Evolutionary conservation across 2,888 invertebrate species (phyloP), one percentile per base, ranked within the genome.

Genomic region (Polia nebulosa): DNA sequence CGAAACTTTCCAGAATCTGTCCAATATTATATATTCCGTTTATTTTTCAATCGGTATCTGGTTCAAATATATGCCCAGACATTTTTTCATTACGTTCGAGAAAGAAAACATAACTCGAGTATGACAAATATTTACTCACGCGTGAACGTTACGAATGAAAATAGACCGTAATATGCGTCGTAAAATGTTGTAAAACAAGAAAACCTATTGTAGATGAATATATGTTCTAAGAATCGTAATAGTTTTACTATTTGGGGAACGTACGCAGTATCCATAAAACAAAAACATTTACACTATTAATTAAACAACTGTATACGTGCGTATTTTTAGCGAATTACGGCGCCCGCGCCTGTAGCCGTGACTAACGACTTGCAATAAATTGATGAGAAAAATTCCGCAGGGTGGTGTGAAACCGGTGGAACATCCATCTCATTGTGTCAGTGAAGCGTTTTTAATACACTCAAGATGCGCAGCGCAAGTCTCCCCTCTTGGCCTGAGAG

Each of bases 391-490:
- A 74, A 76, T 45, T 41, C 51, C 34, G 27, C 49, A 32, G 64
- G 41, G 39, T 45, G 56, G 57, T 63, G 59, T 39, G 47, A 34
- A 68, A 41, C 34, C n/a, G 60, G n/a, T 34, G 57, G 62, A 63
- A 75, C 66, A 71, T 74, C 69, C 60, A 80, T 80, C 72, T 80
- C 67, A 49, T 71, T 81, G 71, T 74, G 75, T 67, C 74, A 69
- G 62, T 74, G 76, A 75, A 70, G 69, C 60, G 65, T 59, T 78
- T 83, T 84, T 81, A 82, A 83, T 80, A 75, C 63, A 77, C 77
- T 79, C 63, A 71, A 74, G 73, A 76, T 72, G 71, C 80, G 71
- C 74, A 79, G 71, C 80, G 71, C 74, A 79, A 67, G 58, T 56
- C 76, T 60, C 59, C 49, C n/a, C n/a, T n/a, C n/a, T n/a, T n/a